Percentiles rank a stretch among this genome's conserved stretches.
These are phyloP conservation scores for Coenonympha arcania DNA, from an alignment of 2,888 invertebrate genomes.

Conservation along the genomic window DNA sequence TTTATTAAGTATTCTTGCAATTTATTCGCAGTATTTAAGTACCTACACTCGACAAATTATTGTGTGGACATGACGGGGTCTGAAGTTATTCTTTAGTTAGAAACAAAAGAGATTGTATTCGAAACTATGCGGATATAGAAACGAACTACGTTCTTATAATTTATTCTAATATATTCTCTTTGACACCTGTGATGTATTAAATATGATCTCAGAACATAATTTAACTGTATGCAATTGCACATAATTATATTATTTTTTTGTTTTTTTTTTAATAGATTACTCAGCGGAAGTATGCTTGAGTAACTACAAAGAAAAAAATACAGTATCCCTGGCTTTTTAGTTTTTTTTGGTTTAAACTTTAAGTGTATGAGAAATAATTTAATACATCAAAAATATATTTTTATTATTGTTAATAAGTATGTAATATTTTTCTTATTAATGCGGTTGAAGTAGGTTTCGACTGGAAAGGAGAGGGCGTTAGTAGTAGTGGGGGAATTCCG, in stretches of 20 bases:
- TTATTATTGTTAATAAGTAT: conserved; percentile 35
- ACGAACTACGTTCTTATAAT: conserved; percentile 40
- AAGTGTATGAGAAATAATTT: conserved; percentile 61
- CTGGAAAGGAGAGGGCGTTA: conserved; percentile 21
- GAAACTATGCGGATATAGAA: conserved; percentile 15
- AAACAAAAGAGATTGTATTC: conserved; percentile 19
- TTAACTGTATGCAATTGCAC: conserved; percentile 63
- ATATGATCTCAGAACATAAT: conserved; percentile 77
- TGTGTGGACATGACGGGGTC: conserved; percentile 25
- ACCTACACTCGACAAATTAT: not conserved
- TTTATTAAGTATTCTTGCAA: no score
- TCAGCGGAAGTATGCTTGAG: conserved; percentile 24
- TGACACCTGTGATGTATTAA: conserved; percentile 80
- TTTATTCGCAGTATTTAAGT: conserved; percentile 3
- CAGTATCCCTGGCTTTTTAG: conserved; percentile 51
- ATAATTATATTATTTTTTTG: conserved; percentile 48
- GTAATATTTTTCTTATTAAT: conserved; percentile 20
- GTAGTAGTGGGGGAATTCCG: conserved; percentile 23
- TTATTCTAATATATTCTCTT: conserved; percentile 56
- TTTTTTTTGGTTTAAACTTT: conserved; percentile 32
- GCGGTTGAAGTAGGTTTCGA: conserved; percentile 28
- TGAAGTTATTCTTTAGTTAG: conserved; percentile 21
- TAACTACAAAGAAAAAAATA: conserved; percentile 26
- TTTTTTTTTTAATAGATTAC: conserved; percentile 48
- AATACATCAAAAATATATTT: conserved; percentile 66